Evolutionary conservation across 2,113 vertebrate genomes (phyloP).

Genomic region (Ptilonorhynchus violaceus): DNA sequence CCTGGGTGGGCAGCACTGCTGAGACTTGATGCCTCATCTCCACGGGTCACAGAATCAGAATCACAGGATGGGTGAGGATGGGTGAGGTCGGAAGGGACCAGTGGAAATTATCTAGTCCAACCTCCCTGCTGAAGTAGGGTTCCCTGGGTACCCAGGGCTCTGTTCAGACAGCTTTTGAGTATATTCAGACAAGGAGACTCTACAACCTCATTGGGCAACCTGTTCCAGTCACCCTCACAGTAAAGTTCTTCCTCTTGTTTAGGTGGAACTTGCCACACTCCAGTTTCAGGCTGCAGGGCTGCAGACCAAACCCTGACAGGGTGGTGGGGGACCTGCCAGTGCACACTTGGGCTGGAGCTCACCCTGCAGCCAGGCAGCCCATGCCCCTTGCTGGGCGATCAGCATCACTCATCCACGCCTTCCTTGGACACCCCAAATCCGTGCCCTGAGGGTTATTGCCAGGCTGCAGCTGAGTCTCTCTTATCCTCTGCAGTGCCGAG

Average conservation of each 20-base stretch:
- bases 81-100: neutral
- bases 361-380: neutral
- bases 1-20: neutral
- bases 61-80: neutral
- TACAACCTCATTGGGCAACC: neutral
- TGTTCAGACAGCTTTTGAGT: neutral
- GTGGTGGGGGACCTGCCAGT: rapidly evolving
- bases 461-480: neutral
- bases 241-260: neutral
- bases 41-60: neutral
- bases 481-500: neutral
- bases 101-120: neutral
- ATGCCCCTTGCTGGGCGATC: neutral
- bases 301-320: neutral
- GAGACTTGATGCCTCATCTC: neutral
- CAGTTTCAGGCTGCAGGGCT: neutral
- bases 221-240: neutral
- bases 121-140: rapidly evolving
- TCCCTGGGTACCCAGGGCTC: neutral
- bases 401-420: neutral
- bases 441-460: neutral
- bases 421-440: neutral
- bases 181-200: neutral
- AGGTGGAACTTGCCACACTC: neutral
- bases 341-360: neutral